A percentile compares a stretch with the other conserved stretches of the same genome.
These are phyloP conservation scores for Agonopterix arenella DNA, from an alignment of 2,888 invertebrate species.

Conservation along the genomic window DNA sequence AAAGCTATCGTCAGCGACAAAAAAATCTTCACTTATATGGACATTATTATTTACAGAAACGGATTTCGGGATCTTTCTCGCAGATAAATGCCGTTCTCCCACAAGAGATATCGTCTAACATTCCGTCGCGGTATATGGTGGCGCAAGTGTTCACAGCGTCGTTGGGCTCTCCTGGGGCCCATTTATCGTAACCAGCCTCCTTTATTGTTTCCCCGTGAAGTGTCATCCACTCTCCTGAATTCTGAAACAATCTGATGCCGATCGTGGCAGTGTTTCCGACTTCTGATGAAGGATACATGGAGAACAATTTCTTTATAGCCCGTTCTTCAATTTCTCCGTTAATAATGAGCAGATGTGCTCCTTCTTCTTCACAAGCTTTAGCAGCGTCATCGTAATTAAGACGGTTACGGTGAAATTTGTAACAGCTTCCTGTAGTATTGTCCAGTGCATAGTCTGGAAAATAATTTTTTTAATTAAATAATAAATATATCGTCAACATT, in stretches of 20 bases:
- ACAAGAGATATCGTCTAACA: too few species aligned
- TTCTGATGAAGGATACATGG: too few species aligned
- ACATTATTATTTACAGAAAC: too few species aligned
- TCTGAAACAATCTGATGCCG: neutral
- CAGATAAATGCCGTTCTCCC: neutral
- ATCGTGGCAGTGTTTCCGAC: too few species aligned
- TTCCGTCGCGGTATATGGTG: too few species aligned
- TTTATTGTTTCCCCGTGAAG: neutral
- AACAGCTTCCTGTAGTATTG: neutral
- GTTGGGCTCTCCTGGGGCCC: conserved; percentile 24
- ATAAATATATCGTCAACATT: too few species aligned
- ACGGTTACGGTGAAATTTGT: neutral
- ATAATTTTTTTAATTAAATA: too few species aligned
- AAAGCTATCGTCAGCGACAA: too few species aligned
- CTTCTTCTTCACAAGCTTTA: neutral
- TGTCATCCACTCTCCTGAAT: neutral
- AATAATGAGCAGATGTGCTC: neutral
- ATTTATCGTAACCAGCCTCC: neutral
- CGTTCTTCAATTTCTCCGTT: neutral
- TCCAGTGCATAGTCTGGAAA: neutral
- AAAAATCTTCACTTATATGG: too few species aligned
- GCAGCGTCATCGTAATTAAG: neutral
- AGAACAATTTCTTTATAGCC: neutral
- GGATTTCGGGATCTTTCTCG: too few species aligned
- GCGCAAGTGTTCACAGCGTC: conserved; percentile 15